A percentile compares a stretch with the other conserved stretches of the same genome.
Evolutionary conservation across 2,797 vertebrate genomes (phyloP).

Genomic region (Poeciliopsis turneri): DNA sequence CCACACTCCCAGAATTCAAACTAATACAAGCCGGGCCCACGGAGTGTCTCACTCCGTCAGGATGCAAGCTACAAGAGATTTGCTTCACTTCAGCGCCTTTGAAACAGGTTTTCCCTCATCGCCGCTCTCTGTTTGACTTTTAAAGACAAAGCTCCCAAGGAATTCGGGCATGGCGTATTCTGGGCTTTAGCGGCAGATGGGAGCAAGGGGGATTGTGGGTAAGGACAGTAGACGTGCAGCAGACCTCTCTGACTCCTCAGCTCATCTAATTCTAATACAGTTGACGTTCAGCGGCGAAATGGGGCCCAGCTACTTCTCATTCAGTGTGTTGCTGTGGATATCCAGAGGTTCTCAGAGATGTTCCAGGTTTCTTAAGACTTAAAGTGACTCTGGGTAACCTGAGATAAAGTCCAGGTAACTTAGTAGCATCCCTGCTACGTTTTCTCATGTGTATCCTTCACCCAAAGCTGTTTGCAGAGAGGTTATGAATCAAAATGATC

Average conservation of each 20-base stretch:
- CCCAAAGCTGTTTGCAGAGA: not conserved
- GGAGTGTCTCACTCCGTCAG: conserved; percentile 59
- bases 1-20: conserved; percentile 69
- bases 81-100: conserved; percentile 67
- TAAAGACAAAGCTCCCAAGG: conserved; percentile 57
- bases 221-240: conserved; percentile 4
- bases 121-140: conserved; percentile 66
- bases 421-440: not conserved
- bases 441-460: not conserved
- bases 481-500: not conserved
- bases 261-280: conserved; percentile 31
- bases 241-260: conserved; percentile 29
- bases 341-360: not conserved
- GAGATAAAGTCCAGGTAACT: not conserved
- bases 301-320: conserved; percentile 53
- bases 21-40: conserved; percentile 54
- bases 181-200: conserved; percentile 29
- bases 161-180: conserved; percentile 33
- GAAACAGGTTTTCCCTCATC: conserved; percentile 67
- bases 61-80: conserved; percentile 66
- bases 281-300: conserved; percentile 13
- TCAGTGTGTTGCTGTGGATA: conserved; percentile 35
- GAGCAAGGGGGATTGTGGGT: conserved; percentile 30
- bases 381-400: not conserved
- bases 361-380: not conserved